Evolutionary conservation across 2,888 invertebrate species (phyloP).

Genomic region (Lasioglossum marginatum): DNA sequence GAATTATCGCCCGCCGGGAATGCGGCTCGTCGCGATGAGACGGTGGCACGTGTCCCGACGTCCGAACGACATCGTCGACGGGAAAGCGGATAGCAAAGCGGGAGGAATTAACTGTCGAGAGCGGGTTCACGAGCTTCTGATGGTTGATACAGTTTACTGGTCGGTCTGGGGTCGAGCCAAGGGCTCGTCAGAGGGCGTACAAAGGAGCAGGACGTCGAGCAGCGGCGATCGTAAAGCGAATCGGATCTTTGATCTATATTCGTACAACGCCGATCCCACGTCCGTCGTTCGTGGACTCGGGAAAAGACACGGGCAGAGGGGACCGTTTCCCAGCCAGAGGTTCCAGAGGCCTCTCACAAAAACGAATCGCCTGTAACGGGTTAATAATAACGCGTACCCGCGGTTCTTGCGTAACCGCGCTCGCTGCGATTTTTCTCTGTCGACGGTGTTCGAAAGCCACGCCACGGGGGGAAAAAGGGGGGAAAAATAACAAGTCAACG

Average conservation of each 20-base stretch:
- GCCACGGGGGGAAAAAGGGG: not conserved
- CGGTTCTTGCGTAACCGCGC: constrained; percentile 50
- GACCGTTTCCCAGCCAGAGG: constrained; percentile 28
- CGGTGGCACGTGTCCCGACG: constrained; percentile 6
- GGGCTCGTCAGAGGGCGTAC: constrained; percentile 40
- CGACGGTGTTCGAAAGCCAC: not conserved
- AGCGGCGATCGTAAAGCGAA: constrained; percentile 80
- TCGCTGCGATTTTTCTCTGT: constrained; percentile 28
- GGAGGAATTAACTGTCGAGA: constrained; percentile 31
- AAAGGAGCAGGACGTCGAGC: constrained; percentile 53
- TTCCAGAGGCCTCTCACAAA: constrained; percentile 26
- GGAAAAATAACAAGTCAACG: not conserved
- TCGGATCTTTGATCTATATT: constrained; percentile 83
- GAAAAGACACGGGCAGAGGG: not conserved
- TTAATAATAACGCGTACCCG: constrained; percentile 55
- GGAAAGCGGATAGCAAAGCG: constrained; percentile 37
- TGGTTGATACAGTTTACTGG: constrained; percentile 76
- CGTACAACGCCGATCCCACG: constrained; percentile 52
- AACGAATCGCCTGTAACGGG: constrained; percentile 50
- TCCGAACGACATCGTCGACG: constrained; percentile 28
- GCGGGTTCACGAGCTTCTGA: constrained; percentile 66
- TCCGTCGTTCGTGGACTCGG: not conserved
- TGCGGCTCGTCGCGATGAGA: not conserved
- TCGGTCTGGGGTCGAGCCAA: constrained; percentile 52
- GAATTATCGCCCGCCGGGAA: not conserved